Base-by-base conservation (phyloP, 92 coral and sea anemone genomes). In the Plumapathes pennacea region DNA sequence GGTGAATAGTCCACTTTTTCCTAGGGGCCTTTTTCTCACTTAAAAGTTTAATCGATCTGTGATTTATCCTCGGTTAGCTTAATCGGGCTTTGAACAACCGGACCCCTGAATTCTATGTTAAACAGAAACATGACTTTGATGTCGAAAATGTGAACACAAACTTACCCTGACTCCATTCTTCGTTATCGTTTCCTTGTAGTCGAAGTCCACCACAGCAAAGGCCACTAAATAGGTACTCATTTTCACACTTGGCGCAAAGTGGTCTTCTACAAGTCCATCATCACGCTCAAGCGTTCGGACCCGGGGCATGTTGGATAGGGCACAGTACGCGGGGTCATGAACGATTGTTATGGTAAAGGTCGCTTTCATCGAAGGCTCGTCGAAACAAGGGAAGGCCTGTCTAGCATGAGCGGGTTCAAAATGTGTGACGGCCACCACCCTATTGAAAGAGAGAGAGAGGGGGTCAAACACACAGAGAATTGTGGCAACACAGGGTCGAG, bases 161-260 rank as follows among this genome's bases (percentile, higher is more conserved):
- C 60, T 18, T 46, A 74, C 81, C 81, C 43, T 10, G 20, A 64
- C 67, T 54, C 81, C 74, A 3, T 65, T 53, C 33, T 42, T 19
- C 8, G 81, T 64, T 42, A 4, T 64, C 38, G 38, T 74, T 25
- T 74, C 81, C 50, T 74, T 63, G 28, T 46, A 55, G 43, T 54
- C 64, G 60, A 64, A 74, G 62, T 74, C 74, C 15, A 74, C 24
- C 10, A 74, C 76, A 20, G 81, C 75, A 15, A 74, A 74, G 15
- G 81, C 81, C 54, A 74, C 81, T 11, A 74, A 52, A 32, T 74
- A 74, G 32, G 81, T 50, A 43, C 81, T 74, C 81, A 74, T 74
- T 44, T 64, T 64, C 57, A 74, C 81, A 44, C 74, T 55, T 0
- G 74, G 74, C 11, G 58, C 52, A 14, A 74, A 74, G 12, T 67